phyloP scores from a whole-genome alignment of 2,888 invertebrate species.

The Maniola hyperantus region DNA sequence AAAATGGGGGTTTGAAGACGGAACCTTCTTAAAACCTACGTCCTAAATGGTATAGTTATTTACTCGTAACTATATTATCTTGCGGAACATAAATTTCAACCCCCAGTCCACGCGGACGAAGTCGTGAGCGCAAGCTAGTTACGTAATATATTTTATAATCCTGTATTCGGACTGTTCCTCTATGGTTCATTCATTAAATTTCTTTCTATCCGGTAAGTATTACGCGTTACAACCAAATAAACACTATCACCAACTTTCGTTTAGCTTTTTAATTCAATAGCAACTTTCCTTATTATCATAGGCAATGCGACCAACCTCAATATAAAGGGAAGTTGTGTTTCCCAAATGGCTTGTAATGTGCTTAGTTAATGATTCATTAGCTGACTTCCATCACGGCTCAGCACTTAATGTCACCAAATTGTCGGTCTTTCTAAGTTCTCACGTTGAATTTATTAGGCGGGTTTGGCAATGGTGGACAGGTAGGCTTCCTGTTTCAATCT shows the following conservation, averaged over 20 bases:
- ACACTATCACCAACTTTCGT: conserved; percentile 15
- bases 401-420: conserved; percentile 40
- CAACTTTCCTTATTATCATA: conserved; percentile 19
- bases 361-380: conserved; percentile 37
- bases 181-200: not conserved
- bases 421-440: conserved; percentile 40
- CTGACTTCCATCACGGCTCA: conserved; percentile 29
- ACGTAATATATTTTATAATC: too few species aligned
- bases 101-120: too few species aligned
- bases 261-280: conserved; percentile 6
- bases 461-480: conserved; percentile 38
- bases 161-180: too few species aligned
- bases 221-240: not conserved
- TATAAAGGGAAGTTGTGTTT: conserved; percentile 36
- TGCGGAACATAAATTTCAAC: too few species aligned
- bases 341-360: conserved; percentile 28
- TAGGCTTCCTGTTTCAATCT: conserved; percentile 36
- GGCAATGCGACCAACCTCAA: conserved; percentile 12
- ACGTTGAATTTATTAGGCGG: conserved; percentile 39
- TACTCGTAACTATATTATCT: too few species aligned
- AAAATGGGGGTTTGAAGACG: too few species aligned
- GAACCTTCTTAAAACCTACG: too few species aligned
- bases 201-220: not conserved
- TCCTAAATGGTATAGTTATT: too few species aligned
- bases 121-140: too few species aligned